phyloP scores from a whole-genome alignment of 1,140 invertebrate genomes.

The Drosophila arizonae region DNA sequence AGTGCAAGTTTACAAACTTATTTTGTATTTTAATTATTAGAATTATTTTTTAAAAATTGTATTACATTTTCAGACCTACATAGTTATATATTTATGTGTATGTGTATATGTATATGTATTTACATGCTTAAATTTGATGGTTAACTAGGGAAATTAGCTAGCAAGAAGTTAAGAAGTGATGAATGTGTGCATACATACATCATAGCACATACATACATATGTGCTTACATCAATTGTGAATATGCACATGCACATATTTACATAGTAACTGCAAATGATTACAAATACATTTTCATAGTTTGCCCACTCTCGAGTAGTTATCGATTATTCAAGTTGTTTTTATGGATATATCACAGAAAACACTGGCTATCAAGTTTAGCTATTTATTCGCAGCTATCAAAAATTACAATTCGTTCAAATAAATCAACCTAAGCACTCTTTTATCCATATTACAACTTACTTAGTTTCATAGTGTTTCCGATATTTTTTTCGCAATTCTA shows the following conservation, averaged over 20 bases:
- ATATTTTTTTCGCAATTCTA: not conserved
- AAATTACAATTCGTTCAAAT: not conserved
- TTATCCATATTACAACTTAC: constrained; percentile 17
- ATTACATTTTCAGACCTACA: constrained; percentile 26
- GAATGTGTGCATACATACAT: constrained; percentile 45
- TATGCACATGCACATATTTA: constrained; percentile 4
- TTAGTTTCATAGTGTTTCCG: constrained; percentile 16
- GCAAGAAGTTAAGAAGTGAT: constrained; percentile 31
- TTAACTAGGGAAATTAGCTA: constrained; percentile 29
- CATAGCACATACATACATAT: not conserved
- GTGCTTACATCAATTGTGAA: not conserved
- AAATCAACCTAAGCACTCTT: constrained; percentile 13
- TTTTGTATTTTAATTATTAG: constrained; percentile 10
- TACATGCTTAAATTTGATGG: constrained; percentile 8
- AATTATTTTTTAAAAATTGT: constrained; percentile 14
- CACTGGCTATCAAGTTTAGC: constrained; percentile 34
- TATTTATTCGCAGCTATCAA: not conserved
- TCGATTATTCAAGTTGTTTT: constrained; percentile 15
- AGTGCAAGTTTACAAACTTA: constrained; percentile 40
- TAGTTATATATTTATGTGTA: constrained; percentile 3
- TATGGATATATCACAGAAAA: constrained; percentile 74
- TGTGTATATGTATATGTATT: not conserved
- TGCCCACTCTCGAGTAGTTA: not conserved
- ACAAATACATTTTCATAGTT: constrained; percentile 3
- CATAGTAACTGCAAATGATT: constrained; percentile 9